Conservation (phyloP, 2,113 vertebrate species). For the Hemicordylus capensis region DNA sequence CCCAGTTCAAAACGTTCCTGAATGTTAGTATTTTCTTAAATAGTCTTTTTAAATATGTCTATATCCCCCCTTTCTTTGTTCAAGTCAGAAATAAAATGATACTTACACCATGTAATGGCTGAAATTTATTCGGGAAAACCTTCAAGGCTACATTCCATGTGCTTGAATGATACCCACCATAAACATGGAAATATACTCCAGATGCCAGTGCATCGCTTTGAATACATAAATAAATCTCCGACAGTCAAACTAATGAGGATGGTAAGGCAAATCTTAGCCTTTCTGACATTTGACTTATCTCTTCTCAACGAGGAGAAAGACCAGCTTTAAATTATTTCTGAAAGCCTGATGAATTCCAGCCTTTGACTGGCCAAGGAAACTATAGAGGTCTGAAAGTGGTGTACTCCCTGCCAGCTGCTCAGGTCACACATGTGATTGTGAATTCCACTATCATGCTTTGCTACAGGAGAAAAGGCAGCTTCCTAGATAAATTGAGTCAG, state of each 20-base stretch:
- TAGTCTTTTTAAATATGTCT: neutral
- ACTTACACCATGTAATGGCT: conserved; percentile 9
- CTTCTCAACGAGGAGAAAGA: neutral
- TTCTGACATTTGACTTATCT: neutral
- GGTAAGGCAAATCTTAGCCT: conserved; percentile 11
- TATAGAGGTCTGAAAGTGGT: conserved; percentile 1
- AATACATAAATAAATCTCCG: conserved; percentile 39
- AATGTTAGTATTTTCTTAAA: neutral
- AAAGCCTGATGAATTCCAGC: conserved; percentile 5
- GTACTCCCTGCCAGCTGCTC: neutral
- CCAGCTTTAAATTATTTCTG: neutral
- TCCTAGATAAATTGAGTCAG: neutral
- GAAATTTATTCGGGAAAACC: conserved; percentile 33
- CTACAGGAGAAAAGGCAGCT: neutral
- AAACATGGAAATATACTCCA: conserved; percentile 35
- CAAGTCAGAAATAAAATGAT: neutral
- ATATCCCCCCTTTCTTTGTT: neutral
- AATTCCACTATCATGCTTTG: neutral
- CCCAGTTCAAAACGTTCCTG: neutral
- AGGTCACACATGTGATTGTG: neutral
- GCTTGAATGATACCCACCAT: neutral
- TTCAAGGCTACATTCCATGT: conserved; percentile 8
- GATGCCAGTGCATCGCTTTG: conserved; percentile 23
- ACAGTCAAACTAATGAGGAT: neutral
- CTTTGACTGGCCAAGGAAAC: neutral